Base-by-base conservation (phyloP, 2,888 invertebrate genomes). In the Crematogaster levior region DNA sequence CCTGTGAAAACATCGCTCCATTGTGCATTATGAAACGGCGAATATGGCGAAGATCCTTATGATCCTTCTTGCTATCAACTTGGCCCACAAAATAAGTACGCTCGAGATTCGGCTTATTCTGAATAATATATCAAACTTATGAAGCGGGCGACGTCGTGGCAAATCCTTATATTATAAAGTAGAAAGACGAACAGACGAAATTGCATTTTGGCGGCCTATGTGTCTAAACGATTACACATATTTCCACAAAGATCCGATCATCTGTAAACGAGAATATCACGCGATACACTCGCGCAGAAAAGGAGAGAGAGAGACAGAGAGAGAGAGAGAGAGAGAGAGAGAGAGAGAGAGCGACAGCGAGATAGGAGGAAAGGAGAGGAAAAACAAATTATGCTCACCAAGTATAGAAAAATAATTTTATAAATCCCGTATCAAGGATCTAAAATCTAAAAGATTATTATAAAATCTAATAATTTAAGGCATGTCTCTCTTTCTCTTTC, bases 71-170 rank as follows among this genome's bases (percentile, higher is more conserved):
- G 79, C 68, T 43, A 79, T 82, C 68, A 79, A 53, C 65, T 48
- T 34, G 60, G 79, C 34, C 58, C 60, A 30, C 34, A 81, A 82
- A 70, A 74, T 63, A 84, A 84, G 82, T 82, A 63, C 68, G 58
- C 53, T 65, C 40, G 80, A 84, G 82, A 74, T 79, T 82, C 63
- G 51, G 74, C 77, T 70, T 61, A 56, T 58, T 40, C 63, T 84
- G 82, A 84, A 84, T 84, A 85, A 85, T 85, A 58, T 72, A 85
- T 79, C 68, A 79, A 77, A 77, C 68, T 79, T 79, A 68, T 79
- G 56, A 77, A 68, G 68, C 66, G 21, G 40, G 12, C 53, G 40
- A 53, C 12, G 53, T 77, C 40, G 75, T 24, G 53, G 53, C 30
- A 68, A 77, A 77, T 68, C 77, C 77, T 40, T 18, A 30, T 56